phyloP scores from a whole-genome alignment of 2,113 vertebrate species.

The Suricata suricatta region DNA sequence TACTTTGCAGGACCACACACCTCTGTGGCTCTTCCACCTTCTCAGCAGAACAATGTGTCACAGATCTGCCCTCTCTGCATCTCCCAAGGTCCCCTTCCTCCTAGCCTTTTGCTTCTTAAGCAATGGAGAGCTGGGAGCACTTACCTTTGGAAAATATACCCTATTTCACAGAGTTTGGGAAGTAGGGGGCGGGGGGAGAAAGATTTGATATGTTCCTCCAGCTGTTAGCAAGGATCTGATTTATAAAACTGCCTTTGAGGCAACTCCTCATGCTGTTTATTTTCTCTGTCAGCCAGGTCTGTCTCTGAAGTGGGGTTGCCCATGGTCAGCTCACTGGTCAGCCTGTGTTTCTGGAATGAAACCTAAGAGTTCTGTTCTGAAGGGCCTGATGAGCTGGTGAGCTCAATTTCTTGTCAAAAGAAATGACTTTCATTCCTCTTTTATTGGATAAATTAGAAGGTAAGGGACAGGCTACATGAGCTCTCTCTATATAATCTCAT shows the following conservation, averaged over 20 bases:
- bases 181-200: neutral
- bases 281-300: constrained; percentile 46
- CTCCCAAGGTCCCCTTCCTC: neutral
- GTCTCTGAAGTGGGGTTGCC: constrained; percentile 55
- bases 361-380: constrained; percentile 35
- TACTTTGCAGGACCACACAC: constrained; percentile 86
- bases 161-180: constrained; percentile 36
- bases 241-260: constrained; percentile 73
- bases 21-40: constrained; percentile 79
- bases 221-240: constrained; percentile 63
- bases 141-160: constrained; percentile 81
- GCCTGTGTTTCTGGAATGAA: neutral
- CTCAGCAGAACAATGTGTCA: constrained; percentile 79
- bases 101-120: constrained; percentile 68
- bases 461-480: neutral
- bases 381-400: neutral
- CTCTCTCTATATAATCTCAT: neutral
- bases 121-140: constrained; percentile 71
- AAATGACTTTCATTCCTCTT: constrained; percentile 8
- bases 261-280: constrained; percentile 24
- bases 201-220: constrained; percentile 70
- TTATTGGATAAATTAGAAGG: neutral
- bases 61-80: constrained; percentile 36
- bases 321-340: constrained; percentile 31
- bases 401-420: constrained; percentile 16